These are phyloP conservation scores for Tachystola acroxantha DNA, from an alignment of 2,888 invertebrate genomes.

Conservation along the genomic window DNA sequence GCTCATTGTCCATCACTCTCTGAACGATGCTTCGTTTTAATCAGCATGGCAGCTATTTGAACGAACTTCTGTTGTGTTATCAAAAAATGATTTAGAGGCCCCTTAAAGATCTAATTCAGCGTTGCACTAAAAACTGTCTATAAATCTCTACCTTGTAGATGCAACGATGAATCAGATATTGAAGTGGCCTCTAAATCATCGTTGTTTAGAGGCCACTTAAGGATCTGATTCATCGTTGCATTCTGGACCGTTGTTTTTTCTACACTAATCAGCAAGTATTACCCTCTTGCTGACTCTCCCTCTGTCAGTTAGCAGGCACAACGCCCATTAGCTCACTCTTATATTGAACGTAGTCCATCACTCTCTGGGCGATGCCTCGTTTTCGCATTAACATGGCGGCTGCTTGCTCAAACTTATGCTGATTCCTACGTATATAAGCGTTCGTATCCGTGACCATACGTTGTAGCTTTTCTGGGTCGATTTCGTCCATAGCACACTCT, in stretches of 20 bases:
- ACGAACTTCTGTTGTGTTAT: constrained; percentile 87
- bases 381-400: constrained; percentile 63
- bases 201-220: too few species aligned
- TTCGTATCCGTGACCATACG: constrained; percentile 85
- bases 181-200: too few species aligned
- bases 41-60: constrained; percentile 70
- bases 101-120: too few species aligned
- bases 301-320: constrained; percentile 30
- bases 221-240: too few species aligned
- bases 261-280: constrained; percentile 25
- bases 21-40: constrained; percentile 36
- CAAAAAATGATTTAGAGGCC: too few species aligned
- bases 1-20: constrained; percentile 33
- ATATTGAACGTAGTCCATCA: constrained; percentile 32
- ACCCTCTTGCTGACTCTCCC: constrained; percentile 19
- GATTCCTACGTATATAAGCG: constrained; percentile 89
- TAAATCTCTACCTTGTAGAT: too few species aligned
- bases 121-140: too few species aligned
- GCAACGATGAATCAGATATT: too few species aligned
- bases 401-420: constrained; percentile 82
- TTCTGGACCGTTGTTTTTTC: too few species aligned
- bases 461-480: constrained; percentile 82
- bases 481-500: constrained; percentile 89
- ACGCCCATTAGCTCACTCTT: constrained; percentile 13
- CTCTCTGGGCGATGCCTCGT: constrained; percentile 34